Conservation (phyloP, 2,113 vertebrate species). For the Martes martes region DNA sequence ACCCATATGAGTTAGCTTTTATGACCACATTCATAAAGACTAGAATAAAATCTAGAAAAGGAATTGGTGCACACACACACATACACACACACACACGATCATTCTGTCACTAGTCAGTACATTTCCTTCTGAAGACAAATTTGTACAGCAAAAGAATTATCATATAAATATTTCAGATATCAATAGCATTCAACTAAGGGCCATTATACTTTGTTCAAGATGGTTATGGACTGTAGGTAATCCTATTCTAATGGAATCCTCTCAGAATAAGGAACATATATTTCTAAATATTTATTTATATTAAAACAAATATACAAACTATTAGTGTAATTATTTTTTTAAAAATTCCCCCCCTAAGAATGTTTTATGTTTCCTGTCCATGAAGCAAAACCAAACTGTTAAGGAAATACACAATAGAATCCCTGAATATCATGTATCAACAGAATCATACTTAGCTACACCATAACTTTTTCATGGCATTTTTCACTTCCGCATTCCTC, state of each 20-base stretch:
- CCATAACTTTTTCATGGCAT: neutral
- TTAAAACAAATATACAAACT: too few relatives aligned
- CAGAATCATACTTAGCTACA: neutral
- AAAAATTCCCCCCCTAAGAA: neutral
- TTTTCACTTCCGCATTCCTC: too few relatives aligned
- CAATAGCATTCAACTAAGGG: neutral
- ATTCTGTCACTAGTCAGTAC: too few relatives aligned
- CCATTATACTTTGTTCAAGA: neutral
- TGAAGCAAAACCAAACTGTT: neutral
- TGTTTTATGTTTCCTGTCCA: neutral
- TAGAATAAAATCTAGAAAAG: neutral
- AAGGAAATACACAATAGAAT: neutral
- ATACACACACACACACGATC: too few relatives aligned
- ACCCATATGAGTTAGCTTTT: neutral
- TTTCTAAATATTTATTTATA: too few relatives aligned
- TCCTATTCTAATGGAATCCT: neutral
- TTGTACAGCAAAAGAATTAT: neutral
- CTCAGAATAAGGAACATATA: neutral
- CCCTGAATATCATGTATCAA: neutral
- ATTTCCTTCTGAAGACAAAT: too few relatives aligned
- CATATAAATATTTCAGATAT: neutral
- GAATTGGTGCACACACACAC: neutral
- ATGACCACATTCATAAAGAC: neutral
- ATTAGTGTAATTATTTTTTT: neutral
- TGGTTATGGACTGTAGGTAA: neutral